These are phyloP conservation scores for Trissoscelio sp. DNA, from an alignment of 2,888 invertebrate genomes.

Conservation along the genomic window DNA sequence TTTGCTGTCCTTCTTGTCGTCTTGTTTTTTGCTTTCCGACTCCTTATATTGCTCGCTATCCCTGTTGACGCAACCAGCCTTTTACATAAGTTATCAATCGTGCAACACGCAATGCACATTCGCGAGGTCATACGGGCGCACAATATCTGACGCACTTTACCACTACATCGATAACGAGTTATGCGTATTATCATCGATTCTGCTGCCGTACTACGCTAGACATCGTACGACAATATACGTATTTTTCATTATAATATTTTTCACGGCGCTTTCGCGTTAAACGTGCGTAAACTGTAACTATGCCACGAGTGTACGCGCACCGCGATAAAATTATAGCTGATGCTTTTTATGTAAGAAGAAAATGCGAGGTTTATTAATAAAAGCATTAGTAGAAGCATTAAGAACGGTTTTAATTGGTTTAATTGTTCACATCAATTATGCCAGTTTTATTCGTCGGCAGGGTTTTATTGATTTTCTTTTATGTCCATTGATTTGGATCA, in stretches of 20 bases:
- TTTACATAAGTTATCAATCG: slow-evolving; percentile 70
- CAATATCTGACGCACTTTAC: slow-evolving; percentile 71
- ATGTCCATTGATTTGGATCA: too few species aligned
- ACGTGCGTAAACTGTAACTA: slow-evolving; percentile 37
- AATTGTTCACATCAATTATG: neutral
- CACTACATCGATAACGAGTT: slow-evolving; percentile 59
- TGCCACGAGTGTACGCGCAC: neutral
- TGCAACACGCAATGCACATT: slow-evolving; percentile 71
- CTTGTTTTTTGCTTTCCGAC: too few species aligned
- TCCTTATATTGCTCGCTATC: slow-evolving; percentile 34
- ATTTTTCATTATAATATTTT: slow-evolving; percentile 69
- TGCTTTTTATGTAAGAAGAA: neutral
- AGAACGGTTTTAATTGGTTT: neutral
- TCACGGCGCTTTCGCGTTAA: slow-evolving; percentile 25
- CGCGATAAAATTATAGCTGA: slow-evolving; percentile 5
- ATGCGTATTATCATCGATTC: slow-evolving; percentile 70
- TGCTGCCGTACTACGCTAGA: slow-evolving; percentile 64
- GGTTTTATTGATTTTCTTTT: too few species aligned
- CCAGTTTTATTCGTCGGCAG: neutral
- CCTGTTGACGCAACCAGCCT: slow-evolving; percentile 55
- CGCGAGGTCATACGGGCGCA: slow-evolving; percentile 72
- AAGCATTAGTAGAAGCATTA: neutral
- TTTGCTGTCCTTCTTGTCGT: too few species aligned
- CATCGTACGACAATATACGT: slow-evolving; percentile 72
- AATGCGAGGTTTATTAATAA: neutral